Conservation (phyloP, 1,140 invertebrate species). For the Pararge aegeria region DNA sequence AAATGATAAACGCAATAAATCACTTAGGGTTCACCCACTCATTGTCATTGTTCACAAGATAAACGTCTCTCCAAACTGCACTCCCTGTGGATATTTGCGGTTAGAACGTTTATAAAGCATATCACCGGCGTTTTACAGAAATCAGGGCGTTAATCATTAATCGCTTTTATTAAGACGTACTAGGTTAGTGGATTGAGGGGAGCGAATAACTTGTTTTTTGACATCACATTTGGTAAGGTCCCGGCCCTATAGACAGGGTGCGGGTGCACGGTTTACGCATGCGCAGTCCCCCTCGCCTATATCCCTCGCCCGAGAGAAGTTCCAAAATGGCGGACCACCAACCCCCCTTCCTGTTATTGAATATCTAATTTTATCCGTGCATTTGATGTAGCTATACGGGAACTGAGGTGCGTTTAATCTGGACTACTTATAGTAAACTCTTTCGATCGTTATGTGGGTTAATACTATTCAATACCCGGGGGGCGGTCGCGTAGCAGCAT, state of each 20-base stretch:
- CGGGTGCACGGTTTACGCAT: conserved; percentile 61
- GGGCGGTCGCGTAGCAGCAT: conserved; percentile 11
- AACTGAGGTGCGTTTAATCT: conserved; percentile 24
- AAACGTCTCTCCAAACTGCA: conserved; percentile 26
- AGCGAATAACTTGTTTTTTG: conserved; percentile 77
- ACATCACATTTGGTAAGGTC: conserved; percentile 70
- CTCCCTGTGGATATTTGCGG: conserved; percentile 21
- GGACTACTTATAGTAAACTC: conserved; percentile 30
- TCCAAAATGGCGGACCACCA: conserved; percentile 73
- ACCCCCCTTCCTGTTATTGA: conserved; percentile 74
- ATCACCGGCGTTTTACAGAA: conserved; percentile 34
- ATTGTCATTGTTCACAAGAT: conserved; percentile 60
- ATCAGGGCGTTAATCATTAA: conserved; percentile 56
- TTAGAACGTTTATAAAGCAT: conserved; percentile 23
- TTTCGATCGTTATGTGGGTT: conserved; percentile 28
- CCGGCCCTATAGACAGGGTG: conserved; percentile 67
- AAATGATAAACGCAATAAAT: conserved; percentile 35
- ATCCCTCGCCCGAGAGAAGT: conserved; percentile 61
- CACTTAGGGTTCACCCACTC: conserved; percentile 52
- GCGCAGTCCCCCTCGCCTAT: conserved; percentile 65
- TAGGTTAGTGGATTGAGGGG: conserved; percentile 74
- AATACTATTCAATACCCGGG: conserved; percentile 23
- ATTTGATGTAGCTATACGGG: conserved; percentile 52
- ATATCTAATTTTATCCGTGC: conserved; percentile 78
- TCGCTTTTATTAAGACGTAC: conserved; percentile 65